phyloP scores from a whole-genome alignment of 2,797 vertebrate genomes.

The Atherinosoma microstoma region DNA sequence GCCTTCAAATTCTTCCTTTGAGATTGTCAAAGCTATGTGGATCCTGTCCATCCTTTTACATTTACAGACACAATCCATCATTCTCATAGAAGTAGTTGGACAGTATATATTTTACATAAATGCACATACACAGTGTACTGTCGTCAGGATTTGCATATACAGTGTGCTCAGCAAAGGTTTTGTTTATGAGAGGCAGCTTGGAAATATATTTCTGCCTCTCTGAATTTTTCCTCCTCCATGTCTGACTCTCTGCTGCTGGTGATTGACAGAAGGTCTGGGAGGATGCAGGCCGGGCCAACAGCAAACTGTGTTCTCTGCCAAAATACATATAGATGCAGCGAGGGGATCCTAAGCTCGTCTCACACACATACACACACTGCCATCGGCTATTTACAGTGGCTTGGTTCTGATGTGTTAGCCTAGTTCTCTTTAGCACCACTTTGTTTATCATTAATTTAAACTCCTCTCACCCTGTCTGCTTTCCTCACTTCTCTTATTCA shows the following conservation, averaged over 20 bases:
- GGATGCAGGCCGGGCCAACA: conserved; percentile 8
- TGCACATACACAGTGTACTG: conserved; percentile 4
- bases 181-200: conserved; percentile 15
- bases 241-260: conserved; percentile 22
- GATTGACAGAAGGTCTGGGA: conserved; percentile 42
- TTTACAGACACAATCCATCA: background rate
- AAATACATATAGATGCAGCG: conserved; percentile 19
- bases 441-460: conserved; percentile 48
- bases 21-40: background rate
- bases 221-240: conserved; percentile 1
- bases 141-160: conserved; percentile 26
- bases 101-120: conserved; percentile 6
- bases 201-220: background rate
- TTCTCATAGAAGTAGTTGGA: background rate
- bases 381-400: conserved; percentile 21
- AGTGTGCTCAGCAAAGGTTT: background rate
- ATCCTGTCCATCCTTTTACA: background rate
- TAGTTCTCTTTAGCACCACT: conserved; percentile 35
- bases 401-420: conserved; percentile 23
- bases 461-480: background rate
- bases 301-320: conserved; percentile 19
- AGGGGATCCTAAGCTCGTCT: conserved; percentile 1
- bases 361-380: conserved; percentile 7
- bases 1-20: background rate
- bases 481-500: background rate